Conservation (phyloP, 1,140 invertebrate genomes). For the Mactra quadrangularis region DNA sequence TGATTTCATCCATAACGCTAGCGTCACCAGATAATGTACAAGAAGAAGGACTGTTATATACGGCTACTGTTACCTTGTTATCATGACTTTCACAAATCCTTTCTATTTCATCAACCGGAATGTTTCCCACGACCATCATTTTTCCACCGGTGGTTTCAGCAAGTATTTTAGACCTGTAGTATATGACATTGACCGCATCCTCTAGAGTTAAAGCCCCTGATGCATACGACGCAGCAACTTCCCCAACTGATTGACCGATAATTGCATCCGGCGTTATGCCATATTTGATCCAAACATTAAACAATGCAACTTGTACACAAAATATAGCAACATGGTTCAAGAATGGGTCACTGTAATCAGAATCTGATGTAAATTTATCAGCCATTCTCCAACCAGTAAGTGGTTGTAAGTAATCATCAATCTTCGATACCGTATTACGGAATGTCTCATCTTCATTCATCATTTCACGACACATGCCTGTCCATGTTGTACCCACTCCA, state of each 20-base stretch:
- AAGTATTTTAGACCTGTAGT: constrained; percentile 65
- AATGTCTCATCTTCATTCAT: constrained; percentile 52
- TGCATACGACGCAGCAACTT: constrained; percentile 73
- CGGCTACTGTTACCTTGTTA: constrained; percentile 68
- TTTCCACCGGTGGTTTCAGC: constrained; percentile 65
- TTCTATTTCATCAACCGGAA: constrained; percentile 55
- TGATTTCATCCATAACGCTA: constrained; percentile 53
- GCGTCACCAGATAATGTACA: constrained; percentile 73
- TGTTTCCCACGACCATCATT: constrained; percentile 73
- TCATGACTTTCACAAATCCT: constrained; percentile 30
- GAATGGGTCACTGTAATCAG: constrained; percentile 65
- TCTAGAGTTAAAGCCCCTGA: constrained; percentile 65
- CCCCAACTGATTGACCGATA: constrained; percentile 76
- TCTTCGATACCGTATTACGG: constrained; percentile 54
- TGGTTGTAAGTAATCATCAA: constrained; percentile 61
- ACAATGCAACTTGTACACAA: constrained; percentile 71
- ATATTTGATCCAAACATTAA: constrained; percentile 62
- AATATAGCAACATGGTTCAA: constrained; percentile 72
- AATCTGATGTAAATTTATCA: constrained; percentile 42
- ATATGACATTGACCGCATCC: constrained; percentile 74
- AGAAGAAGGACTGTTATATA: constrained; percentile 68
- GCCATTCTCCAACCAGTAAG: constrained; percentile 64
- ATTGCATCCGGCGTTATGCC: constrained; percentile 69
- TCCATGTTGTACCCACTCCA: constrained; percentile 72
- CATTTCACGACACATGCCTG: constrained; percentile 70